Evolutionary conservation across 2,888 invertebrate genomes (phyloP).

Genomic region (Cactoblastis cactorum): DNA sequence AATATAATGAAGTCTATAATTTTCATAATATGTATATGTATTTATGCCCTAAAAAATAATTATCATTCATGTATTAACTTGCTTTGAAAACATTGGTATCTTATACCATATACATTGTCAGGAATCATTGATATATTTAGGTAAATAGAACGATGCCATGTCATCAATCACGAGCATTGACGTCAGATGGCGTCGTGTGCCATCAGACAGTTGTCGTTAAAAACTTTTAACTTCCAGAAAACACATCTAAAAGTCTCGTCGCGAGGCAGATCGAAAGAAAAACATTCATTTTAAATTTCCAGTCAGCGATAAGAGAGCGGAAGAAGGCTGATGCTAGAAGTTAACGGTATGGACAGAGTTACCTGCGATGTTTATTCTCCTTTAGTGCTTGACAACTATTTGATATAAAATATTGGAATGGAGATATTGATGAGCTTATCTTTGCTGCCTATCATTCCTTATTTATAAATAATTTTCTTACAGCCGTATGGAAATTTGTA

Average conservation of each 20-base stretch:
- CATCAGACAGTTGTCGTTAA: constrained; percentile 29
- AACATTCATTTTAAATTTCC: constrained; percentile 54
- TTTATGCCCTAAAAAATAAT: not conserved
- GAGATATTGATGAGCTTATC: too few relatives aligned
- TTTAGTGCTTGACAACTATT: constrained; percentile 5
- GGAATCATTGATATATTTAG: not conserved
- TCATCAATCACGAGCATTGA: constrained; percentile 4
- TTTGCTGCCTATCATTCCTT: too few relatives aligned
- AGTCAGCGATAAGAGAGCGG: constrained; percentile 41
- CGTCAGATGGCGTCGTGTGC: not conserved
- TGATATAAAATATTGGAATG: too few relatives aligned
- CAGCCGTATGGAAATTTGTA: too few relatives aligned
- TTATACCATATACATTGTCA: constrained; percentile 7
- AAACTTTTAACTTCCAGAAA: constrained; percentile 41
- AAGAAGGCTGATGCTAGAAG: constrained; percentile 30
- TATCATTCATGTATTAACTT: not conserved
- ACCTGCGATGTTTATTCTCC: constrained; percentile 17
- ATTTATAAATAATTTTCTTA: too few relatives aligned
- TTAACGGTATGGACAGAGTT: constrained; percentile 29
- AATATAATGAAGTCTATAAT: too few relatives aligned
- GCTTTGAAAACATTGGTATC: constrained; percentile 4
- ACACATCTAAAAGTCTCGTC: constrained; percentile 49
- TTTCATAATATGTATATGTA: too few relatives aligned
- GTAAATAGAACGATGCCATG: constrained; percentile 6
- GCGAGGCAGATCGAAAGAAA: constrained; percentile 44